These are phyloP conservation scores for Empidonax traillii DNA, from an alignment of 2,113 vertebrate species.

Conservation along the genomic window DNA sequence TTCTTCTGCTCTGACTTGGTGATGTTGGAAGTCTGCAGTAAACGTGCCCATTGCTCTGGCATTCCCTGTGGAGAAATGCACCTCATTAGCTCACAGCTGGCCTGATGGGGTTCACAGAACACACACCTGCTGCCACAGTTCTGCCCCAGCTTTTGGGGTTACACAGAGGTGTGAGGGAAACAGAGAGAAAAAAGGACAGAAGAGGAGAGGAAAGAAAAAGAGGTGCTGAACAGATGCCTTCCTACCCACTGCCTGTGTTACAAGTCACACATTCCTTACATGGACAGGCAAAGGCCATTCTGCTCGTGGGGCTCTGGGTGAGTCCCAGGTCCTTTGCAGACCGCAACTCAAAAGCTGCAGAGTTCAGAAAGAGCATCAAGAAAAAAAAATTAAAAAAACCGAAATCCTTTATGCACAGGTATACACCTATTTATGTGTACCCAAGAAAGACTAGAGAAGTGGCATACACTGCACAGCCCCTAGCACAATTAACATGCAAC, in stretches of 20 bases:
- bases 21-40: constrained; percentile 96
- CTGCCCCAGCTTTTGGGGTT: neutral
- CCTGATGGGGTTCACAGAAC: neutral
- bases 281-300: neutral
- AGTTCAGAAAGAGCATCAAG: neutral
- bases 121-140: accelerated
- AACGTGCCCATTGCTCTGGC: constrained; percentile 95
- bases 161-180: neutral
- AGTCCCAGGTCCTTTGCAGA: neutral
- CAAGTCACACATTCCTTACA: neutral
- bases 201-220: neutral
- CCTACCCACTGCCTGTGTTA: neutral
- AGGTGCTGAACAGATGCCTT: neutral
- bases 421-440: neutral
- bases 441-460: neutral
- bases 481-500: neutral
- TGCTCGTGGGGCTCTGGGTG: neutral
- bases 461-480: neutral
- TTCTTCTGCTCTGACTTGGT: constrained; percentile 98
- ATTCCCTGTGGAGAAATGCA: constrained; percentile 79
- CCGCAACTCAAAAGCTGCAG: neutral
- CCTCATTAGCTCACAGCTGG: neutral
- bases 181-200: neutral
- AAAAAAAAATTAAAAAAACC: accelerated
- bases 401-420: neutral